A percentile compares a stretch with the other conserved stretches of the same genome.
phyloP scores from a whole-genome alignment of 2,888 invertebrate species.

The Chrysolina oricalcia region DNA sequence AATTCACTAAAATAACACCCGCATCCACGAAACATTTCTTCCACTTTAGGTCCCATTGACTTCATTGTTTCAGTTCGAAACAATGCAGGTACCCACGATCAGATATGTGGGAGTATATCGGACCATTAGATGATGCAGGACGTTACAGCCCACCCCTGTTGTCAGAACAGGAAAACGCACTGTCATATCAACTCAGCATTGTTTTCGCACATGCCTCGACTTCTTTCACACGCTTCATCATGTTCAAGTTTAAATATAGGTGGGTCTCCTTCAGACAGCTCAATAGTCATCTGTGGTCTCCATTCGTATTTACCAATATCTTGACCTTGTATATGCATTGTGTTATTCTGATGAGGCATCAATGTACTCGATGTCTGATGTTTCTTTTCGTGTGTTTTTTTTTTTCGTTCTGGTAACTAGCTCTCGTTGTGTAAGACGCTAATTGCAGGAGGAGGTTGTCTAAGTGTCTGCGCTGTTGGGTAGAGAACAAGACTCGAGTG shows the following conservation, averaged over 20 bases:
- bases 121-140: slow-evolving; percentile 18
- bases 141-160: slow-evolving; percentile 25
- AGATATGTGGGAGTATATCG: slow-evolving; percentile 22
- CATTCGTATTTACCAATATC: slow-evolving; percentile 52
- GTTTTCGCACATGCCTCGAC: slow-evolving; percentile 63
- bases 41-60: not conserved
- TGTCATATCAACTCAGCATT: slow-evolving; percentile 59
- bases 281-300: slow-evolving; percentile 55
- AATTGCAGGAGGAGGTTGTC: slow-evolving; percentile 5
- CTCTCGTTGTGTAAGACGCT: slow-evolving; percentile 21
- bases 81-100: slow-evolving; percentile 15
- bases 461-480: not conserved
- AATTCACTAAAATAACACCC: too few species aligned
- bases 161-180: slow-evolving; percentile 40
- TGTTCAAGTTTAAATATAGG: slow-evolving; percentile 64
- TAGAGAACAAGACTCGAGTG: not conserved
- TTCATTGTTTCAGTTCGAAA: not conserved
- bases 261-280: slow-evolving; percentile 64
- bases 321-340: slow-evolving; percentile 51
- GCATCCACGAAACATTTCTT: not conserved
- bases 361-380: slow-evolving; percentile 13
- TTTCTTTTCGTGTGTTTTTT: not conserved
- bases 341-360: slow-evolving; percentile 13
- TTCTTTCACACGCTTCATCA: slow-evolving; percentile 64
- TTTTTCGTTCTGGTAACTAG: not conserved